Conservation (phyloP, 2,888 invertebrate species). For the Drosophila phalerata region DNA sequence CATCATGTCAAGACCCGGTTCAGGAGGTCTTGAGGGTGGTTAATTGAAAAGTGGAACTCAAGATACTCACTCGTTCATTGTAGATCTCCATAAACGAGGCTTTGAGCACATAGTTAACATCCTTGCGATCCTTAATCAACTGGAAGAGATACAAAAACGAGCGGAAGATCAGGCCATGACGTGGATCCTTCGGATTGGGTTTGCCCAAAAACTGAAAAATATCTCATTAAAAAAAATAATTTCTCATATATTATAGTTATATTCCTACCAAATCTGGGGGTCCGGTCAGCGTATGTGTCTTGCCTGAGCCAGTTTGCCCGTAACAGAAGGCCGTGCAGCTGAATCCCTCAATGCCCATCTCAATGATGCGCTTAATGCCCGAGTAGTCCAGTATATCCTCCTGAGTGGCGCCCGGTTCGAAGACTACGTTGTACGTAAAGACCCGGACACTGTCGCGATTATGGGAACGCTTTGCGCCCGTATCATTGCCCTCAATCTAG, state of each 20-base stretch:
- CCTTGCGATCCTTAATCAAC: constrained; percentile 91
- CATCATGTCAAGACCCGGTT: too few relatives aligned
- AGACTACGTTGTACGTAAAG: constrained; percentile 97
- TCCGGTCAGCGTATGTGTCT: constrained; percentile 97
- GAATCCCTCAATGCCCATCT: constrained; percentile 98
- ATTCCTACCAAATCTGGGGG: constrained; percentile 92
- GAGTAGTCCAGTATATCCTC: constrained; percentile 94
- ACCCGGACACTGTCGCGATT: constrained; percentile 89
- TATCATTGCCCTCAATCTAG: constrained; percentile 86
- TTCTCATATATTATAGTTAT: too few relatives aligned
- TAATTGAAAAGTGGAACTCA: background rate
- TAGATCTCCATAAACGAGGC: constrained; percentile 98
- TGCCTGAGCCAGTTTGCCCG: constrained; percentile 98
- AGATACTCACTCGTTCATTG: constrained; percentile 94
- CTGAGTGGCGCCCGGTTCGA: constrained; percentile 95
- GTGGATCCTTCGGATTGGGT: constrained; percentile 89
- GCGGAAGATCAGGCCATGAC: constrained; percentile 95
- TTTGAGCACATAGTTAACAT: constrained; percentile 93
- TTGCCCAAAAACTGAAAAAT: constrained; percentile 88
- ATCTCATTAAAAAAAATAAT: background rate
- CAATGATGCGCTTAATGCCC: constrained; percentile 94
- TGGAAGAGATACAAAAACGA: constrained; percentile 96
- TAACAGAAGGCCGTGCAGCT: constrained; percentile 97
- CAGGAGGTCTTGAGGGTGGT: too few relatives aligned
- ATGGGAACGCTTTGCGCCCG: constrained; percentile 87